Conservation (phyloP, 2,888 invertebrate genomes). For the Pterostichus niger region DNA sequence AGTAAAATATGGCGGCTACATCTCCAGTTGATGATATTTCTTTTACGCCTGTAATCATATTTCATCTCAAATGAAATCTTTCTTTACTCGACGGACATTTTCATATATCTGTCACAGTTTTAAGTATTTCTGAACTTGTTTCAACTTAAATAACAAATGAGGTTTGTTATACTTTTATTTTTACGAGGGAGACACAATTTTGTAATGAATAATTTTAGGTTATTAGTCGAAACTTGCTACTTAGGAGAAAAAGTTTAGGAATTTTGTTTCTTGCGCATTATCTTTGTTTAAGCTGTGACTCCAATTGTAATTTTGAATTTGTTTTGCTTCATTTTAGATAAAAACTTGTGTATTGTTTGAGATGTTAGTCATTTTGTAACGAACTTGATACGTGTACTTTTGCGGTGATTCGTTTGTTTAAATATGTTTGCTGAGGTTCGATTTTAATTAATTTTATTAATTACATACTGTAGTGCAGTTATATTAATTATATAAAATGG, state of each 20-base stretch:
- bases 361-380: neutral
- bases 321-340: constrained; percentile 36
- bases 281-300: constrained; percentile 38
- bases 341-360: constrained; percentile 42
- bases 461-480: neutral
- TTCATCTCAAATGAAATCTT: constrained; percentile 30
- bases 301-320: constrained; percentile 41
- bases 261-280: neutral
- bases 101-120: constrained; percentile 51
- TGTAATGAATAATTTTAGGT: constrained; percentile 37
- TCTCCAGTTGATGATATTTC: constrained; percentile 26
- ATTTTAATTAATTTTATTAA: neutral
- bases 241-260: constrained; percentile 10
- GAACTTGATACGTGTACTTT: constrained; percentile 4
- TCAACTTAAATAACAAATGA: constrained; percentile 42
- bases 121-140: constrained; percentile 28
- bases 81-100: neutral
- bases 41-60: constrained; percentile 6
- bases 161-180: constrained; percentile 21
- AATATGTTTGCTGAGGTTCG: neutral
- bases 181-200: neutral
- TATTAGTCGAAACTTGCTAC: constrained; percentile 31
- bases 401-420: neutral
- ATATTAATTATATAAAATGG: neutral
- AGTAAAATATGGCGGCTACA: constrained; percentile 6